These are phyloP conservation scores for Porphyrio hochstetteri DNA, from an alignment of 2,113 vertebrate genomes.

Conservation along the genomic window DNA sequence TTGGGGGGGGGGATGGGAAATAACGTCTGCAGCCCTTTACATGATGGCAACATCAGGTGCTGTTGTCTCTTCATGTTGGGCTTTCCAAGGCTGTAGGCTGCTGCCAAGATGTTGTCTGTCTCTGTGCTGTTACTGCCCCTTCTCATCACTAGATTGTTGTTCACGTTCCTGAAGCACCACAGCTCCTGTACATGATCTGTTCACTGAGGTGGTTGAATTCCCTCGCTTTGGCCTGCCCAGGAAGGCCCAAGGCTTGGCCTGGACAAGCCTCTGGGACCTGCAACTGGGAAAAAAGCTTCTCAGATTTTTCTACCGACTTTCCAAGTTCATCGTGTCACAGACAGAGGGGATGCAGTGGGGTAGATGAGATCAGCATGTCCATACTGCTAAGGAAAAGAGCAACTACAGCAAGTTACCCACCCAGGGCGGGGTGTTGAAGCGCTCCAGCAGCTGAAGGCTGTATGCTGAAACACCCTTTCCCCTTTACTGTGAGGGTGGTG, in stretches of 20 bases:
- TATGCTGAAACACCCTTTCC: background rate
- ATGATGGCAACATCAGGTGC: accelerated
- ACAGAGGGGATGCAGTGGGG: background rate
- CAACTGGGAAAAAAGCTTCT: background rate
- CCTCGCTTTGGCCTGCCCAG: background rate
- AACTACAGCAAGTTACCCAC: accelerated
- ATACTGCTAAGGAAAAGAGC: background rate
- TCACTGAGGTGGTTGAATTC: background rate
- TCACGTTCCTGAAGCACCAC: background rate
- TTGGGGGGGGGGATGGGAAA: too few species aligned
- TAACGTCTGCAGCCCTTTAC: background rate
- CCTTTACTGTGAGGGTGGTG: too few species aligned
- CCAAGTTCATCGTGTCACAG: accelerated
- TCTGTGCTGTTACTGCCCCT: background rate
- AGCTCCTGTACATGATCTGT: accelerated
- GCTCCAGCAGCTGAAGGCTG: background rate
- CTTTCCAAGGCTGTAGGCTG: background rate
- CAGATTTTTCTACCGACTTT: too few species aligned
- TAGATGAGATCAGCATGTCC: too few species aligned
- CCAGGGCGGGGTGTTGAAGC: background rate
- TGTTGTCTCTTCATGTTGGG: background rate
- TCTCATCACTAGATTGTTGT: accelerated
- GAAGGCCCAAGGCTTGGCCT: background rate
- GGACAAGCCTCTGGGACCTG: background rate
- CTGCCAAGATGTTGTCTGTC: background rate